Base-by-base conservation (phyloP, 37 sponge, comb jelly and placozoan genomes). In the Lycopodina hypogea region DNA sequence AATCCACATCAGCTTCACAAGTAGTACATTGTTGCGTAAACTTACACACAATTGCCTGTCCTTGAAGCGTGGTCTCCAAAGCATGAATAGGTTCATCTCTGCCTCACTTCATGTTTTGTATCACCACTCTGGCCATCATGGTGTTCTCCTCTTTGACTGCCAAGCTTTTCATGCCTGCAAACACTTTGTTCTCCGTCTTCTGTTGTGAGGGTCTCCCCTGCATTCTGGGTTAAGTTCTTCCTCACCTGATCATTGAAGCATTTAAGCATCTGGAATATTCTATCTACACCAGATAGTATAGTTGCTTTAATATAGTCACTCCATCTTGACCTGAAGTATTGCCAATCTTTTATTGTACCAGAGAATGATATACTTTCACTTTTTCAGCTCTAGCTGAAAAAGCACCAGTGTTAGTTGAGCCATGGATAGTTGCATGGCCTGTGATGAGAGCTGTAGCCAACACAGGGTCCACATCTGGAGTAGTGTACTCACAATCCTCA, bases 401-500 rank as follows among this genome's bases (percentile, higher is more conserved):
- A 3, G 75, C 30, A 21, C 51, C 48, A 11, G 22, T 36, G 41
- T 69, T 9, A 23, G 21, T 35, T 24, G 73, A 30, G 37, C 41
- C 39, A 38, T 65, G 69, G 35, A 9, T 72, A 3, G 75, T 72
- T 41, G 73, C 73, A 62, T 80, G 81, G 56, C 68, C 35, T 65
- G 74, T 82, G 67, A 82, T 60, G 52, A 82, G 82, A 6, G 82
- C 66, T n/a, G 82, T 75, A n/a, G 74, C 82, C 19, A 82, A 33
- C 67, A 72, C 82, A 15, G 72, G 26, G 35, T 82, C 74, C 22
- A 72, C 75, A 26, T 69, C 81, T 26, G 81, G 81, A 17, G 71
- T 69, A 42, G 39, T 23, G 42, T 69, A 76, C 3, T 80, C 71
- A 34, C 81, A 80, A 55, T 55, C 82, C 29, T 82, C 82, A 19